Conservation (phyloP, 2,797 vertebrate genomes). For the Sebastes kiyomatsui region DNA sequence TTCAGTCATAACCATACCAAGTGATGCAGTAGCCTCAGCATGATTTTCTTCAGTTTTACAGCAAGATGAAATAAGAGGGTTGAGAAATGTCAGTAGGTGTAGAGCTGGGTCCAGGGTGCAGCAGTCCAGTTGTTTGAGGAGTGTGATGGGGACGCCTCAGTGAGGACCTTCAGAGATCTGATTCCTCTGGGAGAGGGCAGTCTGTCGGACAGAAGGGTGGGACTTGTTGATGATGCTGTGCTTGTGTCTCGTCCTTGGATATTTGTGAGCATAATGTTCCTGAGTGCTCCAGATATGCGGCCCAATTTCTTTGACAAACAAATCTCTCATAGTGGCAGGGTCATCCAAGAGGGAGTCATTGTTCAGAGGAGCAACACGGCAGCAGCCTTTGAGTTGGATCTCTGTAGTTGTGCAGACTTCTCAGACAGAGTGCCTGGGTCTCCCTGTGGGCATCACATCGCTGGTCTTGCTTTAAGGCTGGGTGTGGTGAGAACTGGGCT, state of each 20-base stretch:
- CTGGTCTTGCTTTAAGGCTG: constrained; percentile 62
- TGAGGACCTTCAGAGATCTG: constrained; percentile 7
- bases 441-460: constrained; percentile 55
- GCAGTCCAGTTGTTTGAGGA: background rate
- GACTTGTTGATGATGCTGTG: background rate
- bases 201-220: background rate
- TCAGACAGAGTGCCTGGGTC: constrained; percentile 52
- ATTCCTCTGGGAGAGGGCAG: constrained; percentile 6
- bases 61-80: background rate
- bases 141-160: background rate
- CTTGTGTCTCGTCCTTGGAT: constrained; percentile 36
- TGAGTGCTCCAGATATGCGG: constrained; percentile 34
- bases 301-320: constrained; percentile 50
- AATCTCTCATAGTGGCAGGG: constrained; percentile 36
- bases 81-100: background rate
- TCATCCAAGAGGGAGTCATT: constrained; percentile 37
- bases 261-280: constrained; percentile 42
- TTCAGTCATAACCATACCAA: background rate
- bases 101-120: background rate
- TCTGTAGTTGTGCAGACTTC: constrained; percentile 60
- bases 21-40: background rate
- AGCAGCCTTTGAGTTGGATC: constrained; percentile 49
- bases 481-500: constrained; percentile 62
- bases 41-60: constrained; percentile 1
- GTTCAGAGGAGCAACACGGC: constrained; percentile 44